Evolutionary conservation across 1,140 invertebrate species (phyloP), one percentile per base, ranked within the genome.

Genomic region (Apis florea): DNA sequence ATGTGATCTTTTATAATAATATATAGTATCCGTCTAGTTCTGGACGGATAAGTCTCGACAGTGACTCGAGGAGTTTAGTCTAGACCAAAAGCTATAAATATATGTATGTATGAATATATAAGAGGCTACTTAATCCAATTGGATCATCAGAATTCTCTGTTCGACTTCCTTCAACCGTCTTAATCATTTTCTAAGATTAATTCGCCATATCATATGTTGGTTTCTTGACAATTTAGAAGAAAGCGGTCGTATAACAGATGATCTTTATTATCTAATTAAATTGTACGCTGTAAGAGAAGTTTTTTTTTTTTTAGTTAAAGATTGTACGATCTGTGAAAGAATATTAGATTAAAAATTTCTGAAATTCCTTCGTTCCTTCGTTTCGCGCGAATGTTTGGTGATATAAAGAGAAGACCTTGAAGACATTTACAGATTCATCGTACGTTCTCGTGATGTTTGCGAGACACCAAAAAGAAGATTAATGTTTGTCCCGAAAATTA

Each of bases 41-140:
- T 40, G 6, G 75, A 26, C 58, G 72, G 31, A 71, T 31, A 59
- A 59, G 77, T 81, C 56, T 31, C 71, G 54, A n/a, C 71, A 56
- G 0, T 40, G 71, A 76, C 54, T 40, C n/a, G 17, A 12, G 58
- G 67, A 47, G 49, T 21, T 54, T 17, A 54, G 83, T 49, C 83
- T 85, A 75, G 77, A 80, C 47, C 53, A 74, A 73, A 81, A 74
- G 71, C 77, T 85, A 85, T 84, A 85, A 84, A 85, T 85, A 85
- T 85, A 85, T 72, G 61, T 53, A 51, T 64, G 70, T n/a, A 49
- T 73, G 47, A 68, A 84, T 31, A 70, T 24, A 59, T 26, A 75
- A 31, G 54, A 64, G 31, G 26, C 17, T 59, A n/a, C 69, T 79
- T n/a, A 64, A 53, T 64, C 13, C 17, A 40, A 21, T 79, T 59